Conservation (phyloP, 2,797 vertebrate species). For the Sebastes vulpes region DNA sequence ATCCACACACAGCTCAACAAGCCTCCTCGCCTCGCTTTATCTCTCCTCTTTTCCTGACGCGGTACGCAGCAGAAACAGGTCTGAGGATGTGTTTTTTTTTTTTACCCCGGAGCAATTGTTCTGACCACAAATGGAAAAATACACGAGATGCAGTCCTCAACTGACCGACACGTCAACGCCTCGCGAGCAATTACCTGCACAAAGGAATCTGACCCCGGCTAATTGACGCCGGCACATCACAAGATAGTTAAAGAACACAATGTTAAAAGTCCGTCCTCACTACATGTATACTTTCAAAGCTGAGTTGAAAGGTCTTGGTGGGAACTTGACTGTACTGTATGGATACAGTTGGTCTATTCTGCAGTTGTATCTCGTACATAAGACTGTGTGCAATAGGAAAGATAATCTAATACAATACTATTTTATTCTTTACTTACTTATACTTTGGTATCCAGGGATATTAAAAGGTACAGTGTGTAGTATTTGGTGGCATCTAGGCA, state of each 20-base stretch:
- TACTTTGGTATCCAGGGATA: background rate
- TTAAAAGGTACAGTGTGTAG: background rate
- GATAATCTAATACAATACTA: background rate
- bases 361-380: background rate
- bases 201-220: background rate
- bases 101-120: constrained; percentile 21
- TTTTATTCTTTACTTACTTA: background rate
- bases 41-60: background rate
- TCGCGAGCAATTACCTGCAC: constrained; percentile 19
- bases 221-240: background rate
- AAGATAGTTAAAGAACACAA: background rate
- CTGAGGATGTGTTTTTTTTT: background rate
- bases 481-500: background rate
- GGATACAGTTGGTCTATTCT: background rate
- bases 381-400: too few relatives aligned
- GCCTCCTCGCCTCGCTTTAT: constrained; percentile 16
- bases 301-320: background rate
- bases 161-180: background rate
- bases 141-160: background rate
- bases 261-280: background rate
- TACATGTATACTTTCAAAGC: background rate
- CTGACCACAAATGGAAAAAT: constrained; percentile 15
- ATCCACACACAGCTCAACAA: constrained; percentile 42
- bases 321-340: background rate
- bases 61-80: constrained; percentile 8